Conservation (phyloP, 1,140 invertebrate genomes). For the Drosophila asahinai region DNA sequence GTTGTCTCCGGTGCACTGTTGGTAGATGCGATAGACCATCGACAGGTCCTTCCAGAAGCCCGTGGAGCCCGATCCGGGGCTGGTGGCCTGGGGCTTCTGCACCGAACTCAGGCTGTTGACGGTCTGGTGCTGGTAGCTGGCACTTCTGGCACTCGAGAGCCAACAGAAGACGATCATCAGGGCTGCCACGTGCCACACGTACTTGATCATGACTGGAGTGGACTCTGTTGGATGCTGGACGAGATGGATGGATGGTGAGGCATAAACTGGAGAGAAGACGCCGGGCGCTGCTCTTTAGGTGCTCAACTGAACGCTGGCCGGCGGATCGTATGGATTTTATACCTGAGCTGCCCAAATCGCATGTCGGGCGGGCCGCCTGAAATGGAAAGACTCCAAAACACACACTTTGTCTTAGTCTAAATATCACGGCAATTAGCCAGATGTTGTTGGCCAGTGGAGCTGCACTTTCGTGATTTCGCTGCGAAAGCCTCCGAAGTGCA, state of each 20-base stretch:
- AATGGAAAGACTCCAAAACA: conserved; percentile 64
- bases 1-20: conserved; percentile 90
- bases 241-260: conserved; percentile 22
- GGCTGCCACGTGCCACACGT: conserved; percentile 78
- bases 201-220: conserved; percentile 66
- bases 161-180: conserved; percentile 78
- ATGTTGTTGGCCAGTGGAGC: conserved; percentile 57
- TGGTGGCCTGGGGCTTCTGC: conserved; percentile 17
- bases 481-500: conserved; percentile 70
- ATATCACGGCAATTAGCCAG: conserved; percentile 81
- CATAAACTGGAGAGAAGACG: conserved; percentile 25
- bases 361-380: conserved; percentile 71
- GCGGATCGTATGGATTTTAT: conserved; percentile 77
- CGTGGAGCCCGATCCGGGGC: conserved; percentile 16
- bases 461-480: conserved; percentile 80
- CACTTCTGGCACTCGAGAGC: conserved; percentile 67
- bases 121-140: conserved; percentile 68
- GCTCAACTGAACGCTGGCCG: conserved; percentile 71
- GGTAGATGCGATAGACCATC: conserved; percentile 87
- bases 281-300: conserved; percentile 61
- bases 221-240: conserved; percentile 23
- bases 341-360: conserved; percentile 64
- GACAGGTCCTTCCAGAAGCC: conserved; percentile 80
- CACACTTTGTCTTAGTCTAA: conserved; percentile 79
- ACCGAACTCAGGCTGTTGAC: conserved; percentile 48